Percentiles rank a stretch among this genome's conserved stretches.
Evolutionary conservation across 2,888 invertebrate species (phyloP).

Genomic region (Lepas anatifera): DNA sequence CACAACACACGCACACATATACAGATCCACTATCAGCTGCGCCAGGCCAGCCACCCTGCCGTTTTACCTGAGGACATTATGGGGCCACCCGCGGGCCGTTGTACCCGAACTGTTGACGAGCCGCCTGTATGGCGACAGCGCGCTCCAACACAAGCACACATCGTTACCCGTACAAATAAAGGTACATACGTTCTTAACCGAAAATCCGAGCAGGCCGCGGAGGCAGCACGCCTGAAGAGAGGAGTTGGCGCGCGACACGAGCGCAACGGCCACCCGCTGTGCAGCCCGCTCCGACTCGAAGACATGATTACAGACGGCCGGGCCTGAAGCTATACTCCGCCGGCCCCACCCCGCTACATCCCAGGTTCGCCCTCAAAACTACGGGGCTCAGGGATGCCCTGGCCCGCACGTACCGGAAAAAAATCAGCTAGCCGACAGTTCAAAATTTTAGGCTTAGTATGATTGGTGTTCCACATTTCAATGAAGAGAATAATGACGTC

Average conservation of each 20-base stretch:
- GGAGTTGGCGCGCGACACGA: background rate
- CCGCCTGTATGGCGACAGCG: background rate
- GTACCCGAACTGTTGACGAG: background rate
- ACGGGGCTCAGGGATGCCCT: no score
- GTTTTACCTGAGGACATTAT: background rate
- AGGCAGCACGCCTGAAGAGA: background rate
- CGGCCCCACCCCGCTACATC: background rate
- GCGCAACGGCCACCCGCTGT: background rate
- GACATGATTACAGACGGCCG: background rate
- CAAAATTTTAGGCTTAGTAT: no score
- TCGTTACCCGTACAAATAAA: slow-evolving; percentile 7
- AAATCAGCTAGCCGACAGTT: no score
- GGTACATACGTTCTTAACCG: background rate
- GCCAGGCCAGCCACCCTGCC: background rate
- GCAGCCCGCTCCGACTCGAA: background rate
- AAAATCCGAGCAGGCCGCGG: background rate
- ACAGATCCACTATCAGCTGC: background rate
- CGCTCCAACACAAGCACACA: background rate
- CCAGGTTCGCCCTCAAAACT: background rate
- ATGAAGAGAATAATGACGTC: no score
- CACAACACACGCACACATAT: background rate
- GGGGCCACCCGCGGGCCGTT: background rate
- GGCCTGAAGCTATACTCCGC: background rate
- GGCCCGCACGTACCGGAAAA: no score
- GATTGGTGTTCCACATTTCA: no score